Evolutionary conservation across 2,797 vertebrate species (phyloP).

Genomic region (Chelmon rostratus): DNA sequence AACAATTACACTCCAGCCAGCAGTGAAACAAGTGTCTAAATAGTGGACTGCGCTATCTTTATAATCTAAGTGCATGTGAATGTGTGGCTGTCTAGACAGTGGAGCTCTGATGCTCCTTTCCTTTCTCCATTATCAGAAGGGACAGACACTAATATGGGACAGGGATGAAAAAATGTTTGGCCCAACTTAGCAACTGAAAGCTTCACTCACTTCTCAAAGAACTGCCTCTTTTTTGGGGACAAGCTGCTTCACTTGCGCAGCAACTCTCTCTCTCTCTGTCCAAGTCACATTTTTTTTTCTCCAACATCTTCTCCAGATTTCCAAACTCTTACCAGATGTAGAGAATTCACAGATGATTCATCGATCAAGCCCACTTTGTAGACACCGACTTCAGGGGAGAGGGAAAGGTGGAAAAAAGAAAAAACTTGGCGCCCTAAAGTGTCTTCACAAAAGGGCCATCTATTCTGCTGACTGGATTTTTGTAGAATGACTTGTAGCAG

Average conservation of each 20-base stretch:
- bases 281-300: conserved; percentile 78
- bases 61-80: conserved; percentile 44
- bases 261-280: conserved; percentile 79
- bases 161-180: conserved; percentile 12
- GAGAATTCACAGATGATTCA: conserved; percentile 89
- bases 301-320: conserved; percentile 86
- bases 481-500: conserved; percentile 77
- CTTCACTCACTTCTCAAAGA: conserved; percentile 36
- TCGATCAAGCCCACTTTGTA: conserved; percentile 88
- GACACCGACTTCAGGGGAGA: conserved; percentile 85
- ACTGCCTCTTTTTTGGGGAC: conserved; percentile 65
- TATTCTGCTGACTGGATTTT: conserved; percentile 80
- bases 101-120: conserved; percentile 35
- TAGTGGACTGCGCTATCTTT: conserved; percentile 27
- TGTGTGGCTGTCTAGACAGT: conserved; percentile 54
- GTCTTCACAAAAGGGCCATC: conserved; percentile 81
- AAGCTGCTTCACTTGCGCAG: conserved; percentile 69
- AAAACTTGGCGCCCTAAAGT: conserved; percentile 66
- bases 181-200: conserved; percentile 32
- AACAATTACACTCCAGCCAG: conserved; percentile 60
- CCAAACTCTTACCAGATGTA: conserved; percentile 93
- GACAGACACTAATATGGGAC: conserved; percentile 22
- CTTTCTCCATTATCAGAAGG: conserved; percentile 43
- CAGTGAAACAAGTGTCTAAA: conserved; percentile 35
- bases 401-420: conserved; percentile 47